Conservation (phyloP, 2,797 vertebrate species). For the Sebastes matsubarae region DNA sequence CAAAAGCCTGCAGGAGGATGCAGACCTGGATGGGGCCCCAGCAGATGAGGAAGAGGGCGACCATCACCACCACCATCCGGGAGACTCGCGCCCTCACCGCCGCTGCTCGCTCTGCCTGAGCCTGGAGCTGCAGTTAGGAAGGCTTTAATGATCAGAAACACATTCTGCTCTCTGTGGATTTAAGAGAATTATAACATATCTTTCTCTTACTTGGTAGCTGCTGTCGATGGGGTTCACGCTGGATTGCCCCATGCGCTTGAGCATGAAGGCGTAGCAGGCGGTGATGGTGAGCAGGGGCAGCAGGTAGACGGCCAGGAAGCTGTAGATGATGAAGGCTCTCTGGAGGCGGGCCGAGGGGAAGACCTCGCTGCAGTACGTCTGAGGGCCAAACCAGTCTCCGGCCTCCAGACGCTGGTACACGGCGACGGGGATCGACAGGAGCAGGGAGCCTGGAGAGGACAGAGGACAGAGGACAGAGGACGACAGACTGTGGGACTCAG, state of each 20-base stretch:
- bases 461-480: not conserved
- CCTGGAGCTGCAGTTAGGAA: slow-evolving; percentile 63
- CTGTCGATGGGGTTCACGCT: slow-evolving; percentile 72
- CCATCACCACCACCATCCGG: slow-evolving; percentile 83
- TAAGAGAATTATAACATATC: not conserved
- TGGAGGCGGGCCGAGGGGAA: slow-evolving; percentile 75
- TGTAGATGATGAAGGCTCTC: slow-evolving; percentile 78
- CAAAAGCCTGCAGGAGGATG: slow-evolving; percentile 80
- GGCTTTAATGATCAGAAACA: not conserved
- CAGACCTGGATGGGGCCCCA: slow-evolving; percentile 83
- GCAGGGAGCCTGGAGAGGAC: slow-evolving; percentile 65
- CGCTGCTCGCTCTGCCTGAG: slow-evolving; percentile 68
- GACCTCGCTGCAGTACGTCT: slow-evolving; percentile 76
- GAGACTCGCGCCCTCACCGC: slow-evolving; percentile 74
- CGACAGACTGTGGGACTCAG: not conserved
- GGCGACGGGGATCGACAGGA: slow-evolving; percentile 74
- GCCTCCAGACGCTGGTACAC: slow-evolving; percentile 75
- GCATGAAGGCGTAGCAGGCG: slow-evolving; percentile 77
- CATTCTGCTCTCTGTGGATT: not conserved
- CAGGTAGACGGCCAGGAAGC: slow-evolving; percentile 79
- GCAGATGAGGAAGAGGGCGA: slow-evolving; percentile 77
- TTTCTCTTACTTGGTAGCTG: slow-evolving; percentile 68
- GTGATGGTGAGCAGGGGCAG: slow-evolving; percentile 78
- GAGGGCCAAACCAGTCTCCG: slow-evolving; percentile 78
- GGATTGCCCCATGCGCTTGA: slow-evolving; percentile 75